Base-by-base conservation (phyloP, 2,113 vertebrate species). In the Canis aureus region DNA sequence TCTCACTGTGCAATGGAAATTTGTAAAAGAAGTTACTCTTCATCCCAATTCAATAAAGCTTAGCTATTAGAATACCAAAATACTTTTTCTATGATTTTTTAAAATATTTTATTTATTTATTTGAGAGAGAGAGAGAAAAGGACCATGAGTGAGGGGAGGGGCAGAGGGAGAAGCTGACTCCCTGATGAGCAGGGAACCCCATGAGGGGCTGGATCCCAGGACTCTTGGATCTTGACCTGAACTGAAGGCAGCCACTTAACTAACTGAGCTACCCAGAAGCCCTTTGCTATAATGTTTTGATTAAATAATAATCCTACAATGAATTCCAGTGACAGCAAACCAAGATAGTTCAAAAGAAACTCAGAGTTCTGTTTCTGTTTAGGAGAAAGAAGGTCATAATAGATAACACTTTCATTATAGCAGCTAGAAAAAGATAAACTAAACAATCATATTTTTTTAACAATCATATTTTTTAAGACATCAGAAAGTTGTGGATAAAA, bases 21-120 rank as follows among this genome's bases (percentile, higher is more conserved):
- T 79, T 49, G 6, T 74, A 80, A 94, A 92, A 38, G 19, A 88
- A 79, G 43, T 59, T 88, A 89, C 15, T 80, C 66, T 43, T 79
- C 29, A 78, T 88, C 4, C 29, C 53, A 79, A 49, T 91, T 27
- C 53, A 79, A 82, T 17, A 35, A 84, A 95, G 19, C 13, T 71
- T 64, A 62, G 29, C 67, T 93, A 55, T 78, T 89, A 67, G 89
- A 93, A 86, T 53, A 49, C 2, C n/a, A 94, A 74, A 92, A 79
- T 62, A 76, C 11, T 60, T 29, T 55, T 85, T 8, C 51, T 78
- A 71, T 16, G 85, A 78, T 83, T 11, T 59, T 96, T 86, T 84
- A 0, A 43, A 43, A 43, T 43, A 43, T 43, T 43, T 43, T 43
- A 43, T 43, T 43, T 43, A 43, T 43, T 43, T 43, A 43, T 43